Conservation (phyloP, 1,140 invertebrate genomes). For the Latrodectus geometricus region DNA sequence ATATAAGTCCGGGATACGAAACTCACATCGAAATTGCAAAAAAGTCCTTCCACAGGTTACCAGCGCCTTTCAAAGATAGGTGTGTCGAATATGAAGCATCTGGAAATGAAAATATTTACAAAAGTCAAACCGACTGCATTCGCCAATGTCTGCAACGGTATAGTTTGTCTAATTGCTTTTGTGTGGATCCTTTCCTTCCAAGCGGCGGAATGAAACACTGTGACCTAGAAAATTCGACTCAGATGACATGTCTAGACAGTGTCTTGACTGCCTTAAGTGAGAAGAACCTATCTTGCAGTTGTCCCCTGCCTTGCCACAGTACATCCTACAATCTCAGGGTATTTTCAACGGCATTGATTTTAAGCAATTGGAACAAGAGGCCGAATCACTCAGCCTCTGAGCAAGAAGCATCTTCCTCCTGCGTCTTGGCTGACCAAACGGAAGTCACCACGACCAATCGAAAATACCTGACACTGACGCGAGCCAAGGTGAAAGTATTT, state of each 20-base stretch:
- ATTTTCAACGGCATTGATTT: not conserved
- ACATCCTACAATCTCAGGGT: conserved; percentile 6
- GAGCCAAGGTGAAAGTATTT: conserved; percentile 16
- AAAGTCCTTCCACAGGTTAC: not conserved
- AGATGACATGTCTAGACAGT: conserved; percentile 5
- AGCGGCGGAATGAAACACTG: not conserved
- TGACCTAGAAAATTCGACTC: conserved; percentile 14
- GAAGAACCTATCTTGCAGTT: conserved; percentile 8
- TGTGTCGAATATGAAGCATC: not conserved
- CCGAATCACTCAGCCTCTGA: not conserved
- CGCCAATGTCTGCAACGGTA: conserved; percentile 2
- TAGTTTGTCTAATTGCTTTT: not conserved
- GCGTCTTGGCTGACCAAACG: not conserved
- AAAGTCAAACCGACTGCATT: conserved; percentile 3
- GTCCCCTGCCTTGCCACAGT: conserved; percentile 14
- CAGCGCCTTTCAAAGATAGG: not conserved
- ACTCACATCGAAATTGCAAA: not conserved
- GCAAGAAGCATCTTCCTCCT: not conserved
- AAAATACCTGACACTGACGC: not conserved
- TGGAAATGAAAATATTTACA: not conserved
- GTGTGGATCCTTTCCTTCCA: conserved; percentile 20
- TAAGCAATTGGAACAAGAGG: not conserved
- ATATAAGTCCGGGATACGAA: conserved; percentile 9
- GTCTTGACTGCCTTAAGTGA: not conserved
- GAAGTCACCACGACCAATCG: not conserved